Conservation (phyloP, 2,113 vertebrate genomes). For the Carassius carassius region DNA sequence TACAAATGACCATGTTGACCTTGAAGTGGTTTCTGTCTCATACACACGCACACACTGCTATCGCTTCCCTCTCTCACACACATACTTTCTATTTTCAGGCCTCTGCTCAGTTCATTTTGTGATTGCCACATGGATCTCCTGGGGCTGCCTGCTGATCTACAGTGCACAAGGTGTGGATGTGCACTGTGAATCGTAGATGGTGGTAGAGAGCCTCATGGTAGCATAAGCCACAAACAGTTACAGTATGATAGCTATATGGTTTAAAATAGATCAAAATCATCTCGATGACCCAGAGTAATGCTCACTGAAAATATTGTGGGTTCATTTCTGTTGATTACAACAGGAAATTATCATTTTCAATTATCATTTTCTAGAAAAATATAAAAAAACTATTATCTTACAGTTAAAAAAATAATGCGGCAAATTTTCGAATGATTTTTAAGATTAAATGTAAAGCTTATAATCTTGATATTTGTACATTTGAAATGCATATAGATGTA, state of each 20-base stretch:
- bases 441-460: neutral
- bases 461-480: neutral
- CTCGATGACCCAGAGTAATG: neutral
- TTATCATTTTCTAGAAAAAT: too few species aligned
- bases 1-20: constrained; percentile 46
- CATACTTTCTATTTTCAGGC: constrained; percentile 46
- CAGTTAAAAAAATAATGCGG: neutral
- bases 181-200: constrained; percentile 39
- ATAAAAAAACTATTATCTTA: neutral
- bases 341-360: neutral
- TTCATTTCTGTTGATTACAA: neutral
- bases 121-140: constrained; percentile 50
- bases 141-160: constrained; percentile 44
- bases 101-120: constrained; percentile 43
- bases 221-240: neutral
- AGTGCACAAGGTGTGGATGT: constrained; percentile 37
- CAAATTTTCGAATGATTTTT: neutral
- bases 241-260: neutral
- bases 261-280: neutral
- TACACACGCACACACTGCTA: neutral
- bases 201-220: neutral
- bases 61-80: neutral
- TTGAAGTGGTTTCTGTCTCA: constrained; percentile 42
- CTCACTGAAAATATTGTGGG: neutral
- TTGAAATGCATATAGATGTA: neutral